A percentile compares a stretch with the other conserved stretches of the same genome.
Conservation (phyloP, 2,888 invertebrate species). For the Dryocosmus kuriphilus region DNA sequence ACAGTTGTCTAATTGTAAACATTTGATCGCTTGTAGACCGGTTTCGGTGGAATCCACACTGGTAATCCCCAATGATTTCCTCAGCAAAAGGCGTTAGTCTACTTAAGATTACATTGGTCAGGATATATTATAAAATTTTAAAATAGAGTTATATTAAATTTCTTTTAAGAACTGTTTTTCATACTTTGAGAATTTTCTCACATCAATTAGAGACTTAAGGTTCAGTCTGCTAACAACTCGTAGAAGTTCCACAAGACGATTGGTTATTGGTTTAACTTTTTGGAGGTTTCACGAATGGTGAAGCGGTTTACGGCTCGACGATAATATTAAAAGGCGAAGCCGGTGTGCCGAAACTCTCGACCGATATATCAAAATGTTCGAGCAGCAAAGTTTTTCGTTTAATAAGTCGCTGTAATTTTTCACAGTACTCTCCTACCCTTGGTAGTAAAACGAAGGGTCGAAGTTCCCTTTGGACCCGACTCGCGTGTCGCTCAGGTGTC, state of each 20-base stretch:
- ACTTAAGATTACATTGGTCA: too few relatives aligned
- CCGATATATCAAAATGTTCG: constrained; percentile 55
- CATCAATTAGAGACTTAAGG: constrained; percentile 1
- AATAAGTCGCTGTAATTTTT: constrained; percentile 75
- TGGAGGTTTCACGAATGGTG: background rate
- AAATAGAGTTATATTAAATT: too few relatives aligned
- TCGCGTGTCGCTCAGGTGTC: constrained; percentile 17
- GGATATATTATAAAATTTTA: too few relatives aligned
- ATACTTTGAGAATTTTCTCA: background rate
- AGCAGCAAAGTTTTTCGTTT: constrained; percentile 72
- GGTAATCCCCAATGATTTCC: too few relatives aligned
- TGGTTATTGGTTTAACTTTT: constrained; percentile 21
- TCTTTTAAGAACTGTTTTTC: background rate
- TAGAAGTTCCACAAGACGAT: constrained; percentile 2
- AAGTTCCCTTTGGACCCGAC: constrained; percentile 9
- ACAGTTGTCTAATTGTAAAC: too few relatives aligned
- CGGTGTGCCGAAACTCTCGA: constrained; percentile 9
- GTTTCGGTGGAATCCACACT: too few relatives aligned
- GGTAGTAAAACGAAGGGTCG: constrained; percentile 21
- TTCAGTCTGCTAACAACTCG: background rate
- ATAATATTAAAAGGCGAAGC: constrained; percentile 55
- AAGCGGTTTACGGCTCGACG: constrained; percentile 48
- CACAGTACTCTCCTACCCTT: constrained; percentile 56
- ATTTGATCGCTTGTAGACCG: too few relatives aligned
- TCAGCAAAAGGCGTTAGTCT: too few relatives aligned